phyloP scores from a whole-genome alignment of 2,113 vertebrate species.

The Larimichthys polyactis region DNA sequence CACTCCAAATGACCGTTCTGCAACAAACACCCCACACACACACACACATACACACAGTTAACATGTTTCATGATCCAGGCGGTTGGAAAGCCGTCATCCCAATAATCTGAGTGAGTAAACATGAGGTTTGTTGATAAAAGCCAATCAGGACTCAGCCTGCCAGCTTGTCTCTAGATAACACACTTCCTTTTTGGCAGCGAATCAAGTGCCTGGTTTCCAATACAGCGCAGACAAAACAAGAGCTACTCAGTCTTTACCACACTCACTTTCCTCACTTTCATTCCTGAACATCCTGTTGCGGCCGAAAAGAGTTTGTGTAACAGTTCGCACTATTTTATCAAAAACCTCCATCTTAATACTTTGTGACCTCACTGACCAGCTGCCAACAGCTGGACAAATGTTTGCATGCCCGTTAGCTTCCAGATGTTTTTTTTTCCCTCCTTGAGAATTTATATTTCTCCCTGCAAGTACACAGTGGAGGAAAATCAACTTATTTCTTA shows the following conservation, averaged over 20 bases:
- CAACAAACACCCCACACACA: conserved; percentile 55
- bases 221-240: neutral
- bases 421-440: neutral
- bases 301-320: neutral
- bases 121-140: conserved; percentile 36
- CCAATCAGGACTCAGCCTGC: conserved; percentile 43
- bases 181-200: conserved; percentile 69
- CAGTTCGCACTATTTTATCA: neutral
- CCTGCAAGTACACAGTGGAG: neutral
- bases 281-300: conserved; percentile 4
- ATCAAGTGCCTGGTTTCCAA: conserved; percentile 50
- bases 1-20: conserved; percentile 97
- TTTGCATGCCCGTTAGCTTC: neutral
- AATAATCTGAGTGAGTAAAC: conserved; percentile 43
- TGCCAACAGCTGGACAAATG: conserved; percentile 14
- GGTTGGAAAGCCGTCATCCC: conserved; percentile 8
- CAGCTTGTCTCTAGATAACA: conserved; percentile 60
- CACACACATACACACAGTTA: conserved; percentile 5
- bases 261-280: conserved; percentile 13
- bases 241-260: neutral
- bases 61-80: conserved; percentile 12
- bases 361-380: conserved; percentile 28
- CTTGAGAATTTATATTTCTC: neutral
- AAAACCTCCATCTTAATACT: neutral
- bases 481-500: neutral